Conservation (phyloP, 64 coral and sea anemone genomes). For the Catalaphyllia jardinei region DNA sequence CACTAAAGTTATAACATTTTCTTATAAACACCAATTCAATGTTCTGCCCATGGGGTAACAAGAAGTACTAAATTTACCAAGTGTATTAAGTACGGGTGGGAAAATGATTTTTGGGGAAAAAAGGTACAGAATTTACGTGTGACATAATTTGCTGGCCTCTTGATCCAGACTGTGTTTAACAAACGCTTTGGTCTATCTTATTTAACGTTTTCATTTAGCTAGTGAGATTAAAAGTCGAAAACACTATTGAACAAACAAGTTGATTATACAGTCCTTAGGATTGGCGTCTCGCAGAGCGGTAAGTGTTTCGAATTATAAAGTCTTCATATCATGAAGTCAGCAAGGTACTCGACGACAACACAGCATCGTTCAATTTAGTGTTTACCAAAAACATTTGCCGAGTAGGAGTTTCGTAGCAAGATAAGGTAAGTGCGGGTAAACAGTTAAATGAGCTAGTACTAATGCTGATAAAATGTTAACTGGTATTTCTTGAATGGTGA, state of each 20-base stretch:
- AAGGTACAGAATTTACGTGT: too few relatives aligned
- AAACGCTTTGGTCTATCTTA: too few relatives aligned
- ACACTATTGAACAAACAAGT: not conserved
- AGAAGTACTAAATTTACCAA: not conserved
- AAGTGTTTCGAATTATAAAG: not conserved
- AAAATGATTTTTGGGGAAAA: too few relatives aligned
- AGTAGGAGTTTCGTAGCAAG: too few relatives aligned
- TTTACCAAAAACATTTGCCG: not conserved
- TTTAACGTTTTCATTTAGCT: not conserved
- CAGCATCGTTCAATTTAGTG: not conserved
- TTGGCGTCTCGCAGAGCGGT: not conserved
- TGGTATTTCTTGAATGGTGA: too few relatives aligned
- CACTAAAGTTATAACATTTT: not conserved
- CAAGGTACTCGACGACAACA: not conserved
- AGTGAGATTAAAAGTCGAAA: not conserved
- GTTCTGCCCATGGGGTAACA: not conserved
- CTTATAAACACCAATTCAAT: not conserved
- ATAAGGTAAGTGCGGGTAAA: not conserved
- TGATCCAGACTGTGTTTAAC: too few relatives aligned
- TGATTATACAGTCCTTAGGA: not conserved
- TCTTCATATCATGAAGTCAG: not conserved
- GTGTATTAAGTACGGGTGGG: not conserved
- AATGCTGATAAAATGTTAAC: not conserved
- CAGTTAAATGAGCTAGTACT: not conserved
- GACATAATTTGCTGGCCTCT: too few relatives aligned